phyloP scores from a whole-genome alignment of 1,140 invertebrate species.

The Drosophila kurseongensis region DNA sequence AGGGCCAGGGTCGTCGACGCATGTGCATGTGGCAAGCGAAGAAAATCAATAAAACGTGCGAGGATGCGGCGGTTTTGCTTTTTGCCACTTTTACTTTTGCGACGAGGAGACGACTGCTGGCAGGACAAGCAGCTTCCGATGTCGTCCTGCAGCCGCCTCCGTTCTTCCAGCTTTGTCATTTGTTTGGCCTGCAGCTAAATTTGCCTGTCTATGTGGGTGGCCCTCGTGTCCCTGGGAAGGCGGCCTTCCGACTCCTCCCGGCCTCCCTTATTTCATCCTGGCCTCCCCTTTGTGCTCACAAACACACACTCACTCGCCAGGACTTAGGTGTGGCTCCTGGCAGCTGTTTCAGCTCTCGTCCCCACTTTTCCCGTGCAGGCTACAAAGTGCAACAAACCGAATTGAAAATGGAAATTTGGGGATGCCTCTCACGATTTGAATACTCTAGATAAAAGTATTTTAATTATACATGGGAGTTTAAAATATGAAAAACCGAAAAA shows the following conservation, averaged over 20 bases:
- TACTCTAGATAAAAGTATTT: constrained; percentile 3
- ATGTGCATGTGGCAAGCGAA: constrained; percentile 71
- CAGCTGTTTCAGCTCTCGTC: constrained; percentile 62
- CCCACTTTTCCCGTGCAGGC: constrained; percentile 14
- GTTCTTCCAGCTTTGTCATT: constrained; percentile 70
- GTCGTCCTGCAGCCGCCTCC: constrained; percentile 35
- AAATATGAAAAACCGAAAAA: too few species aligned
- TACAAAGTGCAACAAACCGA: constrained; percentile 81
- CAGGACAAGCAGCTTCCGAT: constrained; percentile 75
- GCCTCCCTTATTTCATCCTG: constrained; percentile 17
- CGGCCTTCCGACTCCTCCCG: not conserved
- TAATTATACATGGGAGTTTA: too few species aligned
- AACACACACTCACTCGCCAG: constrained; percentile 28
- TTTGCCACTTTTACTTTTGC: constrained; percentile 79
- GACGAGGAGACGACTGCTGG: constrained; percentile 57
- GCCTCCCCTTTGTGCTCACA: constrained; percentile 29
- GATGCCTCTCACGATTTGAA: constrained; percentile 22
- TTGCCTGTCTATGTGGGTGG: constrained; percentile 60
- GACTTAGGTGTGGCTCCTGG: constrained; percentile 78
- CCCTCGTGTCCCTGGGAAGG: constrained; percentile 2
- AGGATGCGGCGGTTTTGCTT: constrained; percentile 58
- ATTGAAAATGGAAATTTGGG: constrained; percentile 65
- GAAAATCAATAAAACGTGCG: constrained; percentile 83
- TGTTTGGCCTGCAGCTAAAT: constrained; percentile 82
- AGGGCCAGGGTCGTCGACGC: constrained; percentile 68